Evolutionary conservation across 1,140 invertebrate species (phyloP).

Genomic region (Drosophila bocqueti): DNA sequence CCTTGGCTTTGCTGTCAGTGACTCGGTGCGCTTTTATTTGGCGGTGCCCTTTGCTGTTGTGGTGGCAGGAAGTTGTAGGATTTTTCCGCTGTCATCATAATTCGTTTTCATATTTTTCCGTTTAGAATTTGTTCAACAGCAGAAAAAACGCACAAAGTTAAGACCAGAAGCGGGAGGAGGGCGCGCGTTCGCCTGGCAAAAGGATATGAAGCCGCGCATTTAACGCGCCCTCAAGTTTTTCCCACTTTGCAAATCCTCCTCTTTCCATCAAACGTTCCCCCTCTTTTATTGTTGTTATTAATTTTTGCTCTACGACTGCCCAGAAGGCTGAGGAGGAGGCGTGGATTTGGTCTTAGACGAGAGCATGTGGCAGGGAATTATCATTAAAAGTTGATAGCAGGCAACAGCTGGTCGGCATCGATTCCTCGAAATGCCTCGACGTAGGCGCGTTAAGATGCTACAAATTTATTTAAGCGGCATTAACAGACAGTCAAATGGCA

Average conservation of each 20-base stretch:
- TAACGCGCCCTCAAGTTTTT: constrained; percentile 52
- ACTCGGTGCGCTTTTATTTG: constrained; percentile 7
- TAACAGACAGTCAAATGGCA: constrained; percentile 76
- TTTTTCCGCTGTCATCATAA: constrained; percentile 84
- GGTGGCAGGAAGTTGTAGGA: constrained; percentile 78
- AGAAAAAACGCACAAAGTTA: constrained; percentile 53
- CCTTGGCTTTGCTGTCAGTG: constrained; percentile 24
- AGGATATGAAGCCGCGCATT: constrained; percentile 71
- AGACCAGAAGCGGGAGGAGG: not conserved
- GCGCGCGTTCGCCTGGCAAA: constrained; percentile 71
- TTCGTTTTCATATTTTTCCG: constrained; percentile 82
- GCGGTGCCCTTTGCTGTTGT: constrained; percentile 49
- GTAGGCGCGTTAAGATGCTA: constrained; percentile 37
- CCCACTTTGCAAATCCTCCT: not conserved
- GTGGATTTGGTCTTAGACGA: constrained; percentile 2
- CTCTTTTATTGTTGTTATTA: constrained; percentile 52
- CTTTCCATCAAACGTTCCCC: not conserved
- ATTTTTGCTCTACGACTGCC: constrained; percentile 53
- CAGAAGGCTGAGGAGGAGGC: constrained; percentile 36
- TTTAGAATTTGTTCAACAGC: constrained; percentile 80
- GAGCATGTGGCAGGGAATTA: constrained; percentile 68
- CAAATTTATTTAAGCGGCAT: constrained; percentile 72
- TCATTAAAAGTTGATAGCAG: constrained; percentile 76
- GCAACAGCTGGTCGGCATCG: constrained; percentile 72
- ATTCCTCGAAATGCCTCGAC: constrained; percentile 34